These are phyloP conservation scores for Grus americana DNA, from an alignment of 2,113 vertebrate species.

Conservation along the genomic window DNA sequence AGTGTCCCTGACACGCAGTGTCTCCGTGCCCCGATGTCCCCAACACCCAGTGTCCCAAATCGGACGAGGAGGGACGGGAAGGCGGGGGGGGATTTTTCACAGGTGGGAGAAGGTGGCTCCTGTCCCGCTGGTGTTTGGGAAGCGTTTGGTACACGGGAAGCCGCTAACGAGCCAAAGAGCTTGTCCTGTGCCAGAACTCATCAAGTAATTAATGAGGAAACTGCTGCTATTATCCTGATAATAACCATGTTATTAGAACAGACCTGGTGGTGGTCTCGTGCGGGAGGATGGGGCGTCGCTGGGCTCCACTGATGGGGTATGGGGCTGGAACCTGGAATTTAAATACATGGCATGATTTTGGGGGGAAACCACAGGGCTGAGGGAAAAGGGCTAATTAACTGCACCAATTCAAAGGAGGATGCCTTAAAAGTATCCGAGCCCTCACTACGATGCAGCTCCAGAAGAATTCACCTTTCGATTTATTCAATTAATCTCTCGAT, in stretches of 20 bases:
- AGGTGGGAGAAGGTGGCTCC: neutral
- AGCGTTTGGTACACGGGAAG: neutral
- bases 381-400: neutral
- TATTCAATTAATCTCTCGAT: no score
- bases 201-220: neutral
- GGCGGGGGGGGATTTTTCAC: no score
- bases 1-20: neutral
- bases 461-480: no score
- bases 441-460: no score
- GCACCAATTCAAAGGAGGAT: neutral
- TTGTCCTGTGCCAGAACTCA: neutral
- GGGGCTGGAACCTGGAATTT: no score
- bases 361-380: no score
- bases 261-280: rapidly evolving
- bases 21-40: neutral
- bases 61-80: no score
- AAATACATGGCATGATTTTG: no score
- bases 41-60: no score
- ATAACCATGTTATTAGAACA: no score
- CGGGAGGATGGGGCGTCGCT: neutral
- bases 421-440: neutral
- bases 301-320: no score
- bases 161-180: neutral
- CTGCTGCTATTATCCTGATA: no score
- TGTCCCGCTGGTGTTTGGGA: neutral